Conservation (phyloP, 2,113 vertebrate genomes). For the Pomatostomus ruficeps region DNA sequence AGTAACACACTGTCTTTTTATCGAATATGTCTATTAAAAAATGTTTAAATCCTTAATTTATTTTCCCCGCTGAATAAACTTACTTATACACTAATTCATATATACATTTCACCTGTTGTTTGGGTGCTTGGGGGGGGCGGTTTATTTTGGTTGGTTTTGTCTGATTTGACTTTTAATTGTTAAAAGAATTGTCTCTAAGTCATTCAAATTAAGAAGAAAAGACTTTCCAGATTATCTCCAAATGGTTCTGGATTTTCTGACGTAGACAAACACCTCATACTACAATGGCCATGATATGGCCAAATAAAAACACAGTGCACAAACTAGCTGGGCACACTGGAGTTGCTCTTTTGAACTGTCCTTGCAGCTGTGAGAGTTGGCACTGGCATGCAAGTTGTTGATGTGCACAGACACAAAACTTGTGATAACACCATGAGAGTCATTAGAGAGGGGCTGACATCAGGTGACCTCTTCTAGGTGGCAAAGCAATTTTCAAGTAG, state of each 20-base stretch:
- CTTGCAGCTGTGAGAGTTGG: not conserved
- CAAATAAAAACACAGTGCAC: not conserved
- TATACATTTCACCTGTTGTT: not conserved
- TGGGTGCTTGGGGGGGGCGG: not conserved
- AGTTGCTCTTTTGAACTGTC: not conserved
- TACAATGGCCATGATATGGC: accelerated
- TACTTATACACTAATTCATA: not conserved
- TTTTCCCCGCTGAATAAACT: not conserved
- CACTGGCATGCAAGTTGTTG: not conserved
- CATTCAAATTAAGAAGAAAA: not conserved
- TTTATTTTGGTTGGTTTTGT: not conserved
- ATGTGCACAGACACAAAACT: not conserved
- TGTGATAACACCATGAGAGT: not conserved
- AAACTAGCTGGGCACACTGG: not conserved
- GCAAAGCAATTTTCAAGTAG: not conserved
- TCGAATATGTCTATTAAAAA: not conserved
- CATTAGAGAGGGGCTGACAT: not conserved
- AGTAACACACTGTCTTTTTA: not conserved
- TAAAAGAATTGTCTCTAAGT: not conserved
- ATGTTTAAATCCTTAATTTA: not conserved
- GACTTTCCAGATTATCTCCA: not conserved
- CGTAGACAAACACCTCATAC: not conserved
- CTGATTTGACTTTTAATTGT: not conserved
- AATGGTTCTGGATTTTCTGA: not conserved
- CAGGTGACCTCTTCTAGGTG: not conserved